A percentile compares a stretch with the other conserved stretches of the same genome.
These are phyloP conservation scores for Meganola albula DNA, from an alignment of 2,888 invertebrate species.

Conservation along the genomic window DNA sequence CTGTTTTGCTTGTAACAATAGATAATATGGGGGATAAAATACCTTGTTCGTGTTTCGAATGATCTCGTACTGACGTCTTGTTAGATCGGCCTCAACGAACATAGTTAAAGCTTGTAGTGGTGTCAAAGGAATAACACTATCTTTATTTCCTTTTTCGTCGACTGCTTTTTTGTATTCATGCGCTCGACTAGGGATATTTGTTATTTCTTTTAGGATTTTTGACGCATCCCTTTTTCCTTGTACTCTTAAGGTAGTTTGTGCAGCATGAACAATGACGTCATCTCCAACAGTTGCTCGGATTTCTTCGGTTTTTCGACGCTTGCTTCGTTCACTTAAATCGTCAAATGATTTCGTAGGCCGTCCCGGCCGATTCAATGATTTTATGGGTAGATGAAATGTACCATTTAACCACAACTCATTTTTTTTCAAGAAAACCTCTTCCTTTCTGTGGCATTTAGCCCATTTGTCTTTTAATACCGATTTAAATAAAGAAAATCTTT, in stretches of 20 bases:
- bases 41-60: constrained; percentile 8
- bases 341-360: constrained; percentile 13
- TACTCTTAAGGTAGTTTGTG: constrained; percentile 8
- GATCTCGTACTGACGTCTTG: constrained; percentile 16
- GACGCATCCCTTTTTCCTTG: constrained; percentile 14
- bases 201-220: constrained; percentile 10
- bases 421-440: neutral
- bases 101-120: neutral
- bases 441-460: neutral
- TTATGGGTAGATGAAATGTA: constrained; percentile 3
- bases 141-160: constrained; percentile 1
- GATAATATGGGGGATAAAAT: constrained; percentile 12
- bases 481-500: constrained; percentile 1
- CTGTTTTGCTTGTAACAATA: constrained; percentile 6
- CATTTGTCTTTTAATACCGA: constrained; percentile 1
- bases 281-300: constrained; percentile 4
- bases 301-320: constrained; percentile 17
- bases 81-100: neutral
- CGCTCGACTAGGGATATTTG: constrained; percentile 7
- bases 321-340: constrained; percentile 19
- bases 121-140: no score
- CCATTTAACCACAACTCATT: constrained; percentile 3
- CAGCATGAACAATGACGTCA: constrained; percentile 10
- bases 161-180: neutral
- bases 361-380: neutral